Base-by-base conservation (phyloP, 1,140 invertebrate genomes). In the Solen grandis region DNA sequence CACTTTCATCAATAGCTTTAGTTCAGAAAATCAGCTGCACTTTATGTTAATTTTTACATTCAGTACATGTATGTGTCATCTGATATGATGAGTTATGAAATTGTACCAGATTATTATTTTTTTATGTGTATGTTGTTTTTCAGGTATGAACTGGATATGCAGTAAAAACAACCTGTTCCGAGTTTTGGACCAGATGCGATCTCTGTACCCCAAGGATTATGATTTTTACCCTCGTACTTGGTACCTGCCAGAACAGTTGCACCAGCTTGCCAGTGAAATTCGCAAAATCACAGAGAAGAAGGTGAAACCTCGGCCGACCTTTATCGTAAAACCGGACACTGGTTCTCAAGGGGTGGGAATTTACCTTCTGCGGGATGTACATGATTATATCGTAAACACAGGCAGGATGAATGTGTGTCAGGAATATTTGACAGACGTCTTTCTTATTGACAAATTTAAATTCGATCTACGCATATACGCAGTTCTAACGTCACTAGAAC, bases 331-430 rank as follows among this genome's bases (percentile, higher is more conserved):
- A 83, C 93, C 93, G 4, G 93, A 93, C 82, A 88, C 88, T 76
- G 93, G 93, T 16, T 91, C 92, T 19, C 93, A 94, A 79, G 93
- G 93, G 0, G 93, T 93, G 5, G 93, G 93, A 14, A 94, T 94
- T 55, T 93, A 93, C 80, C 78, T 94, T 13, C 88, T 94, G 5
- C 83, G 89, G 14, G 91, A 92, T 27, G 88, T 92, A 3, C 75
- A 84, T 14, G 87, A 93, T 27, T 92, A 93, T 66, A 82, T 68
- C 8, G 41, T 62, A 5, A 85, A 89, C 66, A 81, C 68, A 33
- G 82, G 84, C 22, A 38, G 79, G 13, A 75, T 79, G 8, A 90
- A 92, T 73, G 88, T 93, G 22, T 88, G 92, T 33, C 93, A 94
- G 85, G 93, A 93, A 83, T 94, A 94, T 83, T 76, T 93, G 3